A percentile compares a stretch with the other conserved stretches of the same genome.
These are phyloP conservation scores for Blastomussa wellsi DNA, from an alignment of 92 coral and sea anemone species.

Conservation along the genomic window DNA sequence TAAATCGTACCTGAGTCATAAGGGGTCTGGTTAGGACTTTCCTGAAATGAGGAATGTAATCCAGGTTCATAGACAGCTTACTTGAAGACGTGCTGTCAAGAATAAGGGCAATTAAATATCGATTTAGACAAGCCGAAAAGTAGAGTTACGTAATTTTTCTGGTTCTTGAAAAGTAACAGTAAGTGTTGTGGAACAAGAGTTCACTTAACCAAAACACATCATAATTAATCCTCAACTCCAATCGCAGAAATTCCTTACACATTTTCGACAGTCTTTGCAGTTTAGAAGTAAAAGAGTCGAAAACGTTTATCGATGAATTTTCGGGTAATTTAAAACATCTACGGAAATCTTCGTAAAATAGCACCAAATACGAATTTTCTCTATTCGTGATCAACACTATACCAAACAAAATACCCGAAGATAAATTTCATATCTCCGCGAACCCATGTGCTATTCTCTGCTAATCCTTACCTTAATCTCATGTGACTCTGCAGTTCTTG, in stretches of 20 bases:
- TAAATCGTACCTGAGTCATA: slow-evolving; percentile 68
- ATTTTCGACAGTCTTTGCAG: too few relatives aligned
- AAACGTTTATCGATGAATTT: too few relatives aligned
- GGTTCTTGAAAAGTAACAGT: background rate
- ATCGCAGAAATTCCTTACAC: too few relatives aligned
- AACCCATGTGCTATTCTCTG: background rate
- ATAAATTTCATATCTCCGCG: background rate
- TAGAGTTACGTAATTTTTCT: background rate
- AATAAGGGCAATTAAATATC: background rate
- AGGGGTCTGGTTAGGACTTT: slow-evolving; percentile 77
- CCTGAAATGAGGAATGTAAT: slow-evolving; percentile 87
- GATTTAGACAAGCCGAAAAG: too few relatives aligned
- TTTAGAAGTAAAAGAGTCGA: too few relatives aligned
- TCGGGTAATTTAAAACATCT: too few relatives aligned
- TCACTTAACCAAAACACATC: too few relatives aligned
- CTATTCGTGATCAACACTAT: background rate
- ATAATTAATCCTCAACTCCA: too few relatives aligned
- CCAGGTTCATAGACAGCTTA: slow-evolving; percentile 80
- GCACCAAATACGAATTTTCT: background rate
- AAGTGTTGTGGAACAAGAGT: too few relatives aligned
- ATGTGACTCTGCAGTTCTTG: slow-evolving; percentile 92
- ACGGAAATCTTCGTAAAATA: background rate
- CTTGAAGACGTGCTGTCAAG: slow-evolving; percentile 74
- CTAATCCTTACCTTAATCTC: slow-evolving; percentile 69
- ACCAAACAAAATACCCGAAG: background rate